A percentile compares a stretch with the other conserved stretches of the same genome.
These are phyloP conservation scores for Acleris sparsana DNA, from an alignment of 2,888 invertebrate genomes.

Conservation along the genomic window DNA sequence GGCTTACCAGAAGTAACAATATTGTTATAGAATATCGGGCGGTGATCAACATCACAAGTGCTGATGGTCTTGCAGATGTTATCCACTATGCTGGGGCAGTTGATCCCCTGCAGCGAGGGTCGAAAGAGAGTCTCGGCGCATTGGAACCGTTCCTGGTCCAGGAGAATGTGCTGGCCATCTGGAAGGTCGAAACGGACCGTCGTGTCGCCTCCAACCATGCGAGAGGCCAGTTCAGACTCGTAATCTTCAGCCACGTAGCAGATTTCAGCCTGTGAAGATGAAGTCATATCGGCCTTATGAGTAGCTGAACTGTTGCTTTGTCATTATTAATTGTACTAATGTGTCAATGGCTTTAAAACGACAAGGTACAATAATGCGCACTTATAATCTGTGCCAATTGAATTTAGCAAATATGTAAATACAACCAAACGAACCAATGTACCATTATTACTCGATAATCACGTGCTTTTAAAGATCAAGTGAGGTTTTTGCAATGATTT, in stretches of 20 bases:
- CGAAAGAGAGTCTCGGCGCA: slow-evolving; percentile 93
- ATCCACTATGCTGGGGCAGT: slow-evolving; percentile 89
- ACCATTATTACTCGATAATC: too few relatives aligned
- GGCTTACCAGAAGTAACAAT: slow-evolving; percentile 89
- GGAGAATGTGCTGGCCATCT: slow-evolving; percentile 90
- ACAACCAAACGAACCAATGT: too few relatives aligned
- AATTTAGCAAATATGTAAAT: too few relatives aligned
- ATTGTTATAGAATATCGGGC: slow-evolving; percentile 92
- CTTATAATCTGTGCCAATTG: too few relatives aligned
- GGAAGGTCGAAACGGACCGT: slow-evolving; percentile 91
- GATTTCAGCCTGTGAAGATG: slow-evolving; percentile 54
- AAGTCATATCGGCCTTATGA: too few relatives aligned
- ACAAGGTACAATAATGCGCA: too few relatives aligned
- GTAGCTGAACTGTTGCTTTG: too few relatives aligned
- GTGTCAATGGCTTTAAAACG: too few relatives aligned
- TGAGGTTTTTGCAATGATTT: too few relatives aligned
- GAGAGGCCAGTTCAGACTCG: slow-evolving; percentile 45
- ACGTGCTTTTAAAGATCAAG: too few relatives aligned
- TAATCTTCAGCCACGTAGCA: slow-evolving; percentile 62
- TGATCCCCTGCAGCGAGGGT: slow-evolving; percentile 90
- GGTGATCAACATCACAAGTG: slow-evolving; percentile 89
- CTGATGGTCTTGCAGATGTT: slow-evolving; percentile 82
- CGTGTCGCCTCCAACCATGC: slow-evolving; percentile 87
- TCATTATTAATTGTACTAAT: too few relatives aligned
- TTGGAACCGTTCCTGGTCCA: slow-evolving; percentile 91